Base-by-base conservation (phyloP, 2,113 vertebrate species). In the Grallaria varia region DNA sequence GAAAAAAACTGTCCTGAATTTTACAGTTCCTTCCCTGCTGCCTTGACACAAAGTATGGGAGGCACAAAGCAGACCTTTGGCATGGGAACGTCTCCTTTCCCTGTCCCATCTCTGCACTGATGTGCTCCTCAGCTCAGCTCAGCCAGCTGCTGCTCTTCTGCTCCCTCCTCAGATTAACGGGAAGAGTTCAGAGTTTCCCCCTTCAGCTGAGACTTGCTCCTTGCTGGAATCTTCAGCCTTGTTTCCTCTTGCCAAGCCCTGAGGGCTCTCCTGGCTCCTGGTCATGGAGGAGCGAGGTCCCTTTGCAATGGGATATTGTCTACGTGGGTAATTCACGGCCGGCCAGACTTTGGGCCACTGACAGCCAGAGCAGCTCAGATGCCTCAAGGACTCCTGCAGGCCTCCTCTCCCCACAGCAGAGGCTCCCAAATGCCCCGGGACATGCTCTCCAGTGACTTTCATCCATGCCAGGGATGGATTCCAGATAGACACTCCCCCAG, bases 391-490 rank as follows among this genome's bases (percentile, higher is more conserved):
- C 55, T 77, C 35, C n/a, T 5, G 3, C 40, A 59, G 42, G 44
- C 33, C 23, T 49, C 49, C 49, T 49, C 23, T 49, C 23, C 35
- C 37, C 28, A 15, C 27, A 67, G 56, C 82, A 85, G 49, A 64
- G 33, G 55, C 64, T 87, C 59, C 82, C 1, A 1, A 56, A 14
- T 56, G 62, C 67, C 72, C 25, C 12, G 58, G 66, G 64, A 37
- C 68, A 64, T 67, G 45, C 63, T 77, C 73, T 86, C 55, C 21
- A 49, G 64, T 69, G 88, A 75, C 94, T 90, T 86, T 94, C 96
- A 96, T 93, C 84, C 90, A 74, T 73, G 80, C 78, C 87, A 94
- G 95, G 93, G 92, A 93, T 59, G 59, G 94, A 84, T 96, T 96
- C 96, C 97, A 97, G 97, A 95, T 79, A 90, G 93, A 84, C 74